Percentiles rank a stretch among this genome's conserved stretches.
These are phyloP conservation scores for Nylanderia fulva DNA, from an alignment of 1,140 invertebrate genomes.

Conservation along the genomic window DNA sequence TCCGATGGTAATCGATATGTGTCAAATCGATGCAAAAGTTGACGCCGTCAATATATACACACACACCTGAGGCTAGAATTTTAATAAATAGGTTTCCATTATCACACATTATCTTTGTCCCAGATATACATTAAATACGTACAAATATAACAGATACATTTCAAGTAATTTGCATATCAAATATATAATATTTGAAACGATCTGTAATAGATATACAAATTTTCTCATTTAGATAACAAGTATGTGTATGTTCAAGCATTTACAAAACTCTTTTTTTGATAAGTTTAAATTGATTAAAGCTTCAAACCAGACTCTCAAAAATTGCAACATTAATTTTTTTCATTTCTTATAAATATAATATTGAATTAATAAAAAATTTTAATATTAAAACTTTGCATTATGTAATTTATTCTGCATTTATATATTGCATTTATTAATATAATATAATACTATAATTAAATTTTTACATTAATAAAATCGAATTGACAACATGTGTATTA, in stretches of 20 bases:
- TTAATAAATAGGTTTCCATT: conserved; percentile 55
- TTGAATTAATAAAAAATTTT: not conserved
- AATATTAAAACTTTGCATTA: no score
- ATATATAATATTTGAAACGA: not conserved
- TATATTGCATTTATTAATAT: no score
- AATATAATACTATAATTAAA: no score
- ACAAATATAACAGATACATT: not conserved
- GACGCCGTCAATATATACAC: conserved; percentile 2
- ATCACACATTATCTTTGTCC: conserved; percentile 47
- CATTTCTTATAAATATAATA: not conserved
- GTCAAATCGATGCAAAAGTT: conserved; percentile 43
- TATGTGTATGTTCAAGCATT: not conserved
- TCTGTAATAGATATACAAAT: not conserved
- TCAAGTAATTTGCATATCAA: not conserved
- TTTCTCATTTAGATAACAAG: not conserved
- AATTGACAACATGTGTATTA: no score
- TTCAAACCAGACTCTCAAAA: not conserved
- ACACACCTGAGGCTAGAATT: conserved; percentile 55
- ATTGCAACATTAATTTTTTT: not conserved
- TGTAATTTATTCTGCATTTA: no score
- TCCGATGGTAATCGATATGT: conserved; percentile 52
- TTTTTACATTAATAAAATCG: no score
- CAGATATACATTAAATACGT: not conserved
- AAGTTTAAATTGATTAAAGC: not conserved
- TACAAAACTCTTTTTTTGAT: not conserved